Base-by-base conservation (phyloP, 2,113 vertebrate species). In the Calidris pygmaea region DNA sequence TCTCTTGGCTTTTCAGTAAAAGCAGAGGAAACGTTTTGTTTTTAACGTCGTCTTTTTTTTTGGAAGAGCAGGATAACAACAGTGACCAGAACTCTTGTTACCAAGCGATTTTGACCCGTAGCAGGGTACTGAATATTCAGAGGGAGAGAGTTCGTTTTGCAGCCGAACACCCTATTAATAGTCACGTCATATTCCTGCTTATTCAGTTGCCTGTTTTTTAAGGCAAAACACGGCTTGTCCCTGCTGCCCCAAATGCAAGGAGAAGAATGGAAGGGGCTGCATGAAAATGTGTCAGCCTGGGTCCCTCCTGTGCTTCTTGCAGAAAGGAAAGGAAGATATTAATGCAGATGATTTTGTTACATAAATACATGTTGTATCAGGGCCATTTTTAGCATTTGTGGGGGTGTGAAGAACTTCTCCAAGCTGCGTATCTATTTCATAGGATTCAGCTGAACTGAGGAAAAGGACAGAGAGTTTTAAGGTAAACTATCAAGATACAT, bases 281-380 rank as follows among this genome's bases (percentile, higher is more conserved):
- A 90, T 56, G 94, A 87, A 93, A 95, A 97, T 94, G 79, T 96
- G 93, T 81, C 95, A 96, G 82, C 75, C 87, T 95, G 65, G 77
- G 75, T 93, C 90, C 53, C 78, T 96, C 95, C 93, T 83, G 84
- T 96, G 87, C 79, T 96, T 87, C 93, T 96, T 83, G 82, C 82
- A 92, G 76, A 93, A 96, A 90, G 85, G 80, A 95, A 95, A 94
- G 74, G 86, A 93, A 97, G 85, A 95, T 97, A 97, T 96, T 96
- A 96, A 96, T 97, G 95, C 95, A 94, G 94, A 96, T 96, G 94
- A 97, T 96, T 97, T 96, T 97, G 96, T 97, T 97, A 97, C 95
- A 97, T 97, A 97, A 97, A 97, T 97, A 96, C 96, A 97, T 94
- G 95, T 95, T 97, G 97, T 96, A 97, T 97, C 92, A 95, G 95